These are phyloP conservation scores for Bucorvus abyssinicus DNA, from an alignment of 2,797 vertebrate species.

Conservation along the genomic window DNA sequence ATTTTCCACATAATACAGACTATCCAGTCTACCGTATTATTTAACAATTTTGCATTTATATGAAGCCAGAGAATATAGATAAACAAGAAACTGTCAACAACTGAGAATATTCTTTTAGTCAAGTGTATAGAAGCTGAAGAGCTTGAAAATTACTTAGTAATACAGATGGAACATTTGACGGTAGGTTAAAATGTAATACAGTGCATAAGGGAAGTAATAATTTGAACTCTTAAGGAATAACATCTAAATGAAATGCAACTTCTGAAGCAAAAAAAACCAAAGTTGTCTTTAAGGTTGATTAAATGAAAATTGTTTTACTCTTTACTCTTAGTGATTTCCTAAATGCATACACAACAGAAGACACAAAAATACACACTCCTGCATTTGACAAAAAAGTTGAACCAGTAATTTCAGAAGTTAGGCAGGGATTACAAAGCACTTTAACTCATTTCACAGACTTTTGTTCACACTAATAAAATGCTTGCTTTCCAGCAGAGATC, in stretches of 20 bases:
- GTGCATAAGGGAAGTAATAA: not conserved
- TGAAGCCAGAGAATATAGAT: not conserved
- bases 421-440: not conserved
- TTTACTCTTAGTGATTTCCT: not conserved
- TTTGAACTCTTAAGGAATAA: not conserved
- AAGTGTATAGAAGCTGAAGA: not conserved
- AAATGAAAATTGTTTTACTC: not conserved
- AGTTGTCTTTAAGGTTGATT: not conserved
- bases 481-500: conserved; percentile 6
- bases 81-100: not conserved
- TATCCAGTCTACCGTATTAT: not conserved
- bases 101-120: not conserved
- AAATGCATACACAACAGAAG: not conserved
- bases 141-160: not conserved
- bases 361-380: not conserved
- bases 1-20: not conserved
- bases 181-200: not conserved
- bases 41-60: not conserved
- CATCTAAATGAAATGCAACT: not conserved
- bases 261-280: not conserved
- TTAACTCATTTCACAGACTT: not conserved
- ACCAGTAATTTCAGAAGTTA: conserved; percentile 2
- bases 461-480: conserved; percentile 29
- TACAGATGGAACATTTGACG: not conserved
- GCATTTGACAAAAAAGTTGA: not conserved